These are phyloP conservation scores for Tautogolabrus adspersus DNA, from an alignment of 2,113 vertebrate genomes.

Conservation along the genomic window DNA sequence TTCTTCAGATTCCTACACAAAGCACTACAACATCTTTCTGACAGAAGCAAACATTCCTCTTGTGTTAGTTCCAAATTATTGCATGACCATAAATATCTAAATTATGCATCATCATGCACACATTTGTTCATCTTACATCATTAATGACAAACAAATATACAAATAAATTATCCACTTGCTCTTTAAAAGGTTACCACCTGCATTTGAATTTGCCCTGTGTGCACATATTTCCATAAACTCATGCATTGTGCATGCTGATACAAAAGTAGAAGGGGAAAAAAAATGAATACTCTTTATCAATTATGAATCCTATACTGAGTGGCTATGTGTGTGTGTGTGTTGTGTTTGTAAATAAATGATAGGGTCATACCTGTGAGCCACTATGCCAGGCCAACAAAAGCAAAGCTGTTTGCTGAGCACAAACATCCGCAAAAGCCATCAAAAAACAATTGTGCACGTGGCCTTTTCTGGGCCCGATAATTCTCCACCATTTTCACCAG, in stretches of 20 bases:
- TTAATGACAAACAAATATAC: conserved; percentile 76
- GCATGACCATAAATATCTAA: conserved; percentile 44
- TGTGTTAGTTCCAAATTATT: conserved; percentile 13
- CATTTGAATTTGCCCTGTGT: conserved; percentile 70
- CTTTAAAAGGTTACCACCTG: conserved; percentile 76
- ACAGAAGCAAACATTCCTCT: background rate
- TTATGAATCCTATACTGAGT: conserved; percentile 85
- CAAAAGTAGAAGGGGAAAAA: conserved; percentile 48
- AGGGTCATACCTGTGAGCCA: conserved; percentile 73
- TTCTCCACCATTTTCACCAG: conserved; percentile 69
- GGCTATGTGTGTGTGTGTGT: conserved; percentile 42
- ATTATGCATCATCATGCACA: conserved; percentile 66
- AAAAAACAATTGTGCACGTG: conserved; percentile 61
- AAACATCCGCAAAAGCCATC: conserved; percentile 62
- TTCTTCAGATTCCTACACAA: conserved; percentile 18
- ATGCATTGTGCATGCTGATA: conserved; percentile 81
- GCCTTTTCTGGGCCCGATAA: conserved; percentile 58
- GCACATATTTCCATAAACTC: conserved; percentile 82
- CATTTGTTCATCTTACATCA: conserved; percentile 68
- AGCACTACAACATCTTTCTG: background rate
- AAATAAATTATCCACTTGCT: conserved; percentile 75
- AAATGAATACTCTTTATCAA: conserved; percentile 78
- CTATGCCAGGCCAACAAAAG: conserved; percentile 67
- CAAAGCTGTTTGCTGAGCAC: conserved; percentile 47
- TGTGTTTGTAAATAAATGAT: conserved; percentile 84